A percentile compares a stretch with the other conserved stretches of the same genome.
Evolutionary conservation across 2,797 vertebrate genomes (phyloP).

Genomic region (Uromys caudimaculatus): DNA sequence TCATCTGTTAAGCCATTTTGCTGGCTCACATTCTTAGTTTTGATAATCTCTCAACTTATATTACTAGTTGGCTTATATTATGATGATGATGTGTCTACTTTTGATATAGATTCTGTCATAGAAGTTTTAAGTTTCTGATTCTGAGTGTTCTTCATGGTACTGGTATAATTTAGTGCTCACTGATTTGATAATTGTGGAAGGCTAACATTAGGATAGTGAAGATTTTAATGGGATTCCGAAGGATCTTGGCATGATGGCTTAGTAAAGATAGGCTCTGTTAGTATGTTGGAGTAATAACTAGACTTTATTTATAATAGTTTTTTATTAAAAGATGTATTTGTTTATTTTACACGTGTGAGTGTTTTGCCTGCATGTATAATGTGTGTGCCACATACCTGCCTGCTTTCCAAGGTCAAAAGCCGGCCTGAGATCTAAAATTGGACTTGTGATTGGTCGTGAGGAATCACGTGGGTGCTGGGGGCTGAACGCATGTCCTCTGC

Average conservation of each 20-base stretch:
- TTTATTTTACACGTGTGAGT: background rate
- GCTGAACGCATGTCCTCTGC: background rate
- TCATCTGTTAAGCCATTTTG: background rate
- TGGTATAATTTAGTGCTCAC: background rate
- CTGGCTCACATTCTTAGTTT: background rate
- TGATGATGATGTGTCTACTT: background rate
- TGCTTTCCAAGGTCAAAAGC: background rate
- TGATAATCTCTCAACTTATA: background rate
- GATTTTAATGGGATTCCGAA: constrained; percentile 16
- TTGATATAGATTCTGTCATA: background rate
- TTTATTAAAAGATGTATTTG: background rate
- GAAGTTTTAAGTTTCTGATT: constrained; percentile 10
- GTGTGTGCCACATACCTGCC: background rate
- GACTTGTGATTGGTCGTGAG: background rate
- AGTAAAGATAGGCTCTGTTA: background rate
- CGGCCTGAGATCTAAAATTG: background rate
- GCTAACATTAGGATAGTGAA: background rate
- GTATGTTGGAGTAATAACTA: constrained; percentile 31
- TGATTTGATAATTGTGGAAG: constrained; percentile 8
- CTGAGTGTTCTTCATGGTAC: background rate
- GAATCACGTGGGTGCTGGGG: background rate
- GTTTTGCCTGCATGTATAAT: background rate
- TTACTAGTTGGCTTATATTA: constrained; percentile 4
- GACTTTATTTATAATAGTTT: constrained; percentile 31
- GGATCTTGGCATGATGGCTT: constrained; percentile 39